phyloP scores from a whole-genome alignment of 2,113 vertebrate genomes.

The Atrichornis clamosus region DNA sequence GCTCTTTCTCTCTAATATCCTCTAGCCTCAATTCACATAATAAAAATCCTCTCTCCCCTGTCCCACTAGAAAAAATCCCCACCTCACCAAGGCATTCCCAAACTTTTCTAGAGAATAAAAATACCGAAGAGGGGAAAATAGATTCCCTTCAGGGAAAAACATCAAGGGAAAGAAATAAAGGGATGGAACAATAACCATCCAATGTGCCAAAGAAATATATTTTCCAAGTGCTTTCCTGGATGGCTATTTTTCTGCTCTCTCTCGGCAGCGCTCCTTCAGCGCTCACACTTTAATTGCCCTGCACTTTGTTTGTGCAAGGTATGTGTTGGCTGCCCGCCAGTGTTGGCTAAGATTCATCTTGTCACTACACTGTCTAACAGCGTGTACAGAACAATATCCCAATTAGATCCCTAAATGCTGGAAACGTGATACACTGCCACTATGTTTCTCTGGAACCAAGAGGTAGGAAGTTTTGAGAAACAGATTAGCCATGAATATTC shows the following conservation, averaged over 20 bases:
- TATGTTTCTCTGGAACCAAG: background rate
- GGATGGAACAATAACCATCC: background rate
- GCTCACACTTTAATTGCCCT: constrained; percentile 71
- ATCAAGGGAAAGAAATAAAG: background rate
- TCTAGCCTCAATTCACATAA: background rate
- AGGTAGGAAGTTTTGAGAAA: constrained; percentile 48
- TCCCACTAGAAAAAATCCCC: background rate
- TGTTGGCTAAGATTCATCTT: constrained; percentile 65
- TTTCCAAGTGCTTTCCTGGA: constrained; percentile 32
- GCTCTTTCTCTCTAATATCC: background rate
- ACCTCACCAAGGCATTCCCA: background rate
- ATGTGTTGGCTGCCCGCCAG: constrained; percentile 67
- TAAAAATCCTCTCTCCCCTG: background rate
- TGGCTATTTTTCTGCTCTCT: constrained; percentile 58
- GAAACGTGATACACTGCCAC: constrained; percentile 43
- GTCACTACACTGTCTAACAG: constrained; percentile 74
- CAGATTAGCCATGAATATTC: background rate
- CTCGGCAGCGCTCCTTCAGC: background rate
- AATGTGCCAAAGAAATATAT: constrained; percentile 12
- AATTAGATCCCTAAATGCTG: constrained; percentile 73
- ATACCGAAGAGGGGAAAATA: background rate
- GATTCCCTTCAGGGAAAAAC: background rate
- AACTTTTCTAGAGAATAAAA: background rate
- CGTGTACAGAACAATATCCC: constrained; percentile 74
- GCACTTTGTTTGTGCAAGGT: constrained; percentile 74